A percentile compares a stretch with the other conserved stretches of the same genome.
phyloP scores from a whole-genome alignment of 1,140 invertebrate species.

The Eriocheir sinensis region DNA sequence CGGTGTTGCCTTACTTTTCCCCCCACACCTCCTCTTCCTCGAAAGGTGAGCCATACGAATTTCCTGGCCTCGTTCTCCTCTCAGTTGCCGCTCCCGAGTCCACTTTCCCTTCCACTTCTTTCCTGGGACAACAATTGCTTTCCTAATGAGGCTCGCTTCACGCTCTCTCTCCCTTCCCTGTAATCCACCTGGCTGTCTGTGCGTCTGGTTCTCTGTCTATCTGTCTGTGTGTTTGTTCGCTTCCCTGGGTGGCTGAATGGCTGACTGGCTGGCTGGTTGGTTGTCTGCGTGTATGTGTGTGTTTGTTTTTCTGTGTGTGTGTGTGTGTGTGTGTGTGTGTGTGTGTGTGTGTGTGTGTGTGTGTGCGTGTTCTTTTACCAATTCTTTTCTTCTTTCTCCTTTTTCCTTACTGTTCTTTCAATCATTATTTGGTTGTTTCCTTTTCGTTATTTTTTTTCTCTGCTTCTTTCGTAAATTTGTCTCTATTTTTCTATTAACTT shows the following conservation, averaged over 20 bases:
- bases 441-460: background rate
- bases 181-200: background rate
- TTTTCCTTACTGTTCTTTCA: background rate
- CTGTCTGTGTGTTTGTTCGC: background rate
- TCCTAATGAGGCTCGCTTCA: slow-evolving; percentile 2
- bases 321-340: background rate
- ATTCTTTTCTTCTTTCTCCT: background rate
- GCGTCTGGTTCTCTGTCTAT: background rate
- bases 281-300: background rate
- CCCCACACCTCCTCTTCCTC: background rate
- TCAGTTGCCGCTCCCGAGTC: background rate
- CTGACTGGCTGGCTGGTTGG: background rate
- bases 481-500: no score
- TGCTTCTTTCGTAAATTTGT: no score
- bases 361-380: background rate
- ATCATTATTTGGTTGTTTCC: background rate
- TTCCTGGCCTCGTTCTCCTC: background rate
- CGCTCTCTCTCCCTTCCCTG: background rate
- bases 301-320: background rate
- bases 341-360: background rate
- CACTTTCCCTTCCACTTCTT: background rate
- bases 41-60: slow-evolving; percentile 5
- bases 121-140: slow-evolving; percentile 14
- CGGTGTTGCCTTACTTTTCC: background rate
- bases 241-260: background rate